Evolutionary conservation across 2,797 vertebrate genomes (phyloP).

Genomic region (Emydoidea blandingii): DNA sequence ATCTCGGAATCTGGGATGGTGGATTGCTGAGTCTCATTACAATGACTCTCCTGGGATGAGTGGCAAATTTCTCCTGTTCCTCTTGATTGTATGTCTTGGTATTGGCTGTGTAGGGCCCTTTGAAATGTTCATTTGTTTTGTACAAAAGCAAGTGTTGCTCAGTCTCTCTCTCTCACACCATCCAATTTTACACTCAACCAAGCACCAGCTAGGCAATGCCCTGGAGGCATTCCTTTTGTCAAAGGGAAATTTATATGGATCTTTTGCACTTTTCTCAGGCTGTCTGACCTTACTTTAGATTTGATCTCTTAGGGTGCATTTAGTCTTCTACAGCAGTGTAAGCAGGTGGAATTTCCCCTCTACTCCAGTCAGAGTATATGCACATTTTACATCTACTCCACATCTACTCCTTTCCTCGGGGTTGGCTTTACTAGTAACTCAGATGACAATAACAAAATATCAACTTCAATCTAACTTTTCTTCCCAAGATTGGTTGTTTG

Average conservation of each 20-base stretch:
- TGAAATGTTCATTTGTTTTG: constrained; percentile 44
- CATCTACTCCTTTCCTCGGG: neutral
- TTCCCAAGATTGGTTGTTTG: neutral
- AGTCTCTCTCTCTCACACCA: neutral
- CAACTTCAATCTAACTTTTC: neutral
- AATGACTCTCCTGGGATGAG: constrained; percentile 19
- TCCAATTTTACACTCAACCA: neutral
- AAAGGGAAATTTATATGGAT: neutral
- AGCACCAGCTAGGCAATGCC: neutral
- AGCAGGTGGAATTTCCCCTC: neutral
- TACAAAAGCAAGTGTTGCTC: constrained; percentile 21
- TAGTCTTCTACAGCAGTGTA: neutral
- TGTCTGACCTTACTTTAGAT: constrained; percentile 1
- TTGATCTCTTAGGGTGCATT: neutral
- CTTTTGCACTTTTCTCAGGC: neutral
- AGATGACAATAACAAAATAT: neutral
- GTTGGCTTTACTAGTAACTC: neutral
- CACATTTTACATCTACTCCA: neutral
- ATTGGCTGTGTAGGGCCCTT: constrained; percentile 46
- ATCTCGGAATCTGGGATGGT: constrained; percentile 6
- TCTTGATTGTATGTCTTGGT: constrained; percentile 46
- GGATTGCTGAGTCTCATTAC: constrained; percentile 18
- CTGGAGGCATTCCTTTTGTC: constrained; percentile 18
- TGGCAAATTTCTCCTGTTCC: constrained; percentile 49
- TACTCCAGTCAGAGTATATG: neutral